Conservation (phyloP, 2,113 vertebrate genomes). For the Oxyura jamaicensis region DNA sequence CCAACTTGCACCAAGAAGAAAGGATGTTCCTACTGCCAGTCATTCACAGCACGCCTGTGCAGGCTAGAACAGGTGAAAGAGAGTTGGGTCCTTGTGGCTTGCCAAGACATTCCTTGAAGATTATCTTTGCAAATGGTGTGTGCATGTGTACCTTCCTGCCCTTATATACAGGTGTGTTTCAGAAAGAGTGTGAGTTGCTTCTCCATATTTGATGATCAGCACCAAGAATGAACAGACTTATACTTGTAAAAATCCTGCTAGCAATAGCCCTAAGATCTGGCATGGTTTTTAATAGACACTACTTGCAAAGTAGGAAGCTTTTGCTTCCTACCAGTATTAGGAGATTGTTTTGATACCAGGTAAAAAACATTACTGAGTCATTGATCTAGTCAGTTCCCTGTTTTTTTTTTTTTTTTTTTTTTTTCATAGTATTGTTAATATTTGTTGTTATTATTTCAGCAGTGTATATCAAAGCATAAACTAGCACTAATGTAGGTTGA, state of each 20-base stretch:
- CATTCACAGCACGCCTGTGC: not conserved
- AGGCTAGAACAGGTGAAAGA: not conserved
- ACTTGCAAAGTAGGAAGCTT: not conserved
- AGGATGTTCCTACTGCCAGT: not conserved
- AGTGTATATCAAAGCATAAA: not conserved
- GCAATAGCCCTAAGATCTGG: not conserved
- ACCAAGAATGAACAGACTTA: not conserved
- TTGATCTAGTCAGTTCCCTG: not conserved
- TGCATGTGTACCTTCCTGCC: not conserved
- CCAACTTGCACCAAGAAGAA: not conserved
- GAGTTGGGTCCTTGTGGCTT: not conserved
- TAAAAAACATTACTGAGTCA: not conserved
- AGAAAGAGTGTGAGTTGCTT: not conserved
- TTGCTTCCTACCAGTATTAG: not conserved
- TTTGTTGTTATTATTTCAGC: not conserved
- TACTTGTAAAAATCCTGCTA: not conserved
- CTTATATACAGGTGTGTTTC: not conserved
- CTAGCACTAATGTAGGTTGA: accelerated
- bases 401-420: too few species aligned
- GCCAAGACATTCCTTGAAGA: not conserved
- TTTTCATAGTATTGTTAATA: too few species aligned
- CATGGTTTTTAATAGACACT: not conserved
- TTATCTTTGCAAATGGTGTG: not conserved
- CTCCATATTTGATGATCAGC: not conserved
- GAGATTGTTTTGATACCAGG: not conserved